Evolutionary conservation across 2,113 vertebrate species (phyloP).

Genomic region (Vidua chalybeata): DNA sequence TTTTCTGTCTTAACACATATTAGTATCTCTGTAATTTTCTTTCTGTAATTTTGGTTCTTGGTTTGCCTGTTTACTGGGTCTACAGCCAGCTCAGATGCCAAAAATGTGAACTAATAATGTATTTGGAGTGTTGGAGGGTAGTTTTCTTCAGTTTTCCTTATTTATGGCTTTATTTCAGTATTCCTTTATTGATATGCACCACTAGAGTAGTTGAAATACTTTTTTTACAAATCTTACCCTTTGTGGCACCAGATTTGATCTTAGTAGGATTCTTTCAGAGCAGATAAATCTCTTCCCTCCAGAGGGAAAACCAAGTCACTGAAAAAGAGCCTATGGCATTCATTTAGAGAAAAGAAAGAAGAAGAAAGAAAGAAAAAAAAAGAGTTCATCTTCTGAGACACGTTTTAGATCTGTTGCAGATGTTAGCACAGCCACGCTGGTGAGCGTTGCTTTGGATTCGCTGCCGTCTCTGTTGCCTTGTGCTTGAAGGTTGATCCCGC

Average conservation of each 20-base stretch:
- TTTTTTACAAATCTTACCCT: constrained; percentile 15
- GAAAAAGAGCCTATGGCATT: constrained; percentile 13
- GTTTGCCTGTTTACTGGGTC: background rate
- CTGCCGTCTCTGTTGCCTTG: background rate
- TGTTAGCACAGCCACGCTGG: background rate
- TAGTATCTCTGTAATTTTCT: background rate
- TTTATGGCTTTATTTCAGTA: background rate
- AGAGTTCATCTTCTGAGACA: background rate
- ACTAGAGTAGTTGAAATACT: background rate
- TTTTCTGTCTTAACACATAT: constrained; percentile 1
- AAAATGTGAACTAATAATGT: background rate
- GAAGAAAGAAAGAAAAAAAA: too few species aligned
- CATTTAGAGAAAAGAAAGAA: background rate
- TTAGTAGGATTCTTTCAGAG: constrained; percentile 39
- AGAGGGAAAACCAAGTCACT: background rate
- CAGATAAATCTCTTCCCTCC: constrained; percentile 14
- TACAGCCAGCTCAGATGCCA: background rate
- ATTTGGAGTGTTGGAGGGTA: background rate
- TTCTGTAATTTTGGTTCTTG: background rate
- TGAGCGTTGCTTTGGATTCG: background rate
- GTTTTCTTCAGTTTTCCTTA: background rate
- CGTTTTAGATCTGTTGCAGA: background rate
- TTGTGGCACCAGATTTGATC: constrained; percentile 26
- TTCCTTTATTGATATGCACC: constrained; percentile 6
- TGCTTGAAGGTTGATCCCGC: constrained; percentile 1